A percentile compares a stretch with the other conserved stretches of the same genome.
Evolutionary conservation across 2,113 vertebrate species (phyloP).

Genomic region (Excalfactoria chinensis): DNA sequence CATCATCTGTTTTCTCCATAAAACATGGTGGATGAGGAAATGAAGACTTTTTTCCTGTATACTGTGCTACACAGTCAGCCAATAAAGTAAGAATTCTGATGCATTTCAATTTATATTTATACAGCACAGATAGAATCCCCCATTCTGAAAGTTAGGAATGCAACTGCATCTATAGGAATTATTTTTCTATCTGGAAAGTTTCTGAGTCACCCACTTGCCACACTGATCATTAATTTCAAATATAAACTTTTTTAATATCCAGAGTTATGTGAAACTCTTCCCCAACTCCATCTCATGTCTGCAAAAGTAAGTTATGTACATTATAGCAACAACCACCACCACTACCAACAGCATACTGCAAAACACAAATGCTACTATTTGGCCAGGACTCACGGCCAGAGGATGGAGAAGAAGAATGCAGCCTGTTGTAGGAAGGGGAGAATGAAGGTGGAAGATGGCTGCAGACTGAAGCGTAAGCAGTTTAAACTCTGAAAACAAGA

Average conservation of each 20-base stretch:
- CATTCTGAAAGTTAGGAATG: not conserved
- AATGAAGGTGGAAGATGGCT: not conserved
- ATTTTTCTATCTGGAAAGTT: not conserved
- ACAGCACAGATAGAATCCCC: not conserved
- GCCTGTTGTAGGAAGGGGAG: not conserved
- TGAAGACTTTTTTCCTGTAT: not conserved
- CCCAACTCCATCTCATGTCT: not conserved
- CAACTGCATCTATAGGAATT: not conserved
- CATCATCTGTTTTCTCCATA: not conserved
- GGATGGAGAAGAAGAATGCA: not conserved
- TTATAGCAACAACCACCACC: not conserved
- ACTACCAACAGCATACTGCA: not conserved
- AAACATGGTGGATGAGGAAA: not conserved
- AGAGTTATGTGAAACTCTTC: not conserved
- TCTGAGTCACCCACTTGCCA: not conserved
- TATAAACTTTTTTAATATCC: not conserved
- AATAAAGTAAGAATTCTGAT: not conserved
- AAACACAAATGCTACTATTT: not conserved
- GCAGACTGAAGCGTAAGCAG: not conserved
- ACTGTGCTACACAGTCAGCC: not conserved
- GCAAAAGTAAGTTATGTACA: not conserved
- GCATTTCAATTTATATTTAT: not conserved
- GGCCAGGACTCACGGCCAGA: not conserved
- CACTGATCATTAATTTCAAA: not conserved
- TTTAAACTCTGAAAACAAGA: not conserved